phyloP scores from a whole-genome alignment of 2,888 invertebrate genomes.

The Lasiommata megera region DNA sequence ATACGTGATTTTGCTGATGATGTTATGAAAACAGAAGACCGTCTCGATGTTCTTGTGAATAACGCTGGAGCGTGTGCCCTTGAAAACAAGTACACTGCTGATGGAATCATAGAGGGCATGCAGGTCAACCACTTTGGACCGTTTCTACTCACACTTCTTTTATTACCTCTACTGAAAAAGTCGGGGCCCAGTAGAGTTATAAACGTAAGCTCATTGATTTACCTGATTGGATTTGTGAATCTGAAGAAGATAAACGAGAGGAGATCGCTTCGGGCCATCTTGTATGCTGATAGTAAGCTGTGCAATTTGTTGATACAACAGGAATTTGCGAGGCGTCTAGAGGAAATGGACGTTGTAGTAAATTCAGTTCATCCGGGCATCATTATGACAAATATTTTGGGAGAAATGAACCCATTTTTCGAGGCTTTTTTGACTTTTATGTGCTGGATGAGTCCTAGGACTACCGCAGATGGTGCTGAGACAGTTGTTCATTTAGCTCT shows the following conservation, averaged over 20 bases:
- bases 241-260: conserved; percentile 60
- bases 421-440: conserved; percentile 9
- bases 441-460: conserved; percentile 66
- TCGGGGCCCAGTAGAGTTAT: conserved; percentile 87
- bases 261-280: conserved; percentile 9
- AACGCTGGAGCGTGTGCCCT: conserved; percentile 56
- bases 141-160: conserved; percentile 83
- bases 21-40: conserved; percentile 46
- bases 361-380: conserved; percentile 91
- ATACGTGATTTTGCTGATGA: conserved; percentile 68
- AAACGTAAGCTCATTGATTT: conserved; percentile 88
- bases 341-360: conserved; percentile 80
- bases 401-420: conserved; percentile 62
- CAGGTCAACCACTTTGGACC: conserved; percentile 81
- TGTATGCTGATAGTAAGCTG: conserved; percentile 48
- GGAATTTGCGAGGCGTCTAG: conserved; percentile 44
- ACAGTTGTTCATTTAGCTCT: conserved; percentile 85
- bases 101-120: conserved; percentile 80
- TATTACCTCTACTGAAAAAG: conserved; percentile 71
- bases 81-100: conserved; percentile 58
- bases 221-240: conserved; percentile 84
- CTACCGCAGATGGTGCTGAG: conserved; percentile 86
- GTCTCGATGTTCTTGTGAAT: conserved; percentile 63
- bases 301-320: conserved; percentile 49
- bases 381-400: conserved; percentile 87